phyloP scores from a whole-genome alignment of 1,140 invertebrate genomes.

The Panagrolaimus sp. region DNA sequence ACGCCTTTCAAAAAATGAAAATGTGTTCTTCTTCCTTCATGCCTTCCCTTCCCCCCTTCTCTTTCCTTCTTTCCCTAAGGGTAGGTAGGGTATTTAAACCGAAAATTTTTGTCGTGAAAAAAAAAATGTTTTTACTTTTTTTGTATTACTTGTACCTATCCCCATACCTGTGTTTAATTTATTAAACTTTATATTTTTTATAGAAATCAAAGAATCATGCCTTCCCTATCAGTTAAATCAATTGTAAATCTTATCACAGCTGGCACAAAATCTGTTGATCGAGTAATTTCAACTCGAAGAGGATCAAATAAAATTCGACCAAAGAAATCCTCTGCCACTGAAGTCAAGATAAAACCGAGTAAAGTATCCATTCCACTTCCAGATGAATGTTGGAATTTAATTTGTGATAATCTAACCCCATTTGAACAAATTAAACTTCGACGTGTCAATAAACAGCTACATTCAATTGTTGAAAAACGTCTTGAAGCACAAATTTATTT shows the following conservation, averaged over 20 bases:
- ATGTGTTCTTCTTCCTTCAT: no score
- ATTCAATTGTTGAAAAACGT: constrained; percentile 16
- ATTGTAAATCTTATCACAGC: not conserved
- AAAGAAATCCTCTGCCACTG: not conserved
- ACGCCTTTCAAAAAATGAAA: no score
- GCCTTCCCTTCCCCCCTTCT: no score
- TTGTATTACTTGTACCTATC: no score
- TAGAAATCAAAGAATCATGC: not conserved
- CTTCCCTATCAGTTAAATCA: constrained; percentile 4
- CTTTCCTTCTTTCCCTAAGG: no score
- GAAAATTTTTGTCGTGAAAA: no score
- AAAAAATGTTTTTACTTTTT: no score
- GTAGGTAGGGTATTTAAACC: no score
- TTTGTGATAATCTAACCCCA: constrained; percentile 19
- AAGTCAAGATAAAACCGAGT: not conserved
- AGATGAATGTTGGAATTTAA: constrained; percentile 4
- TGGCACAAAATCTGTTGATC: constrained; percentile 15
- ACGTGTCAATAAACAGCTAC: constrained; percentile 23
- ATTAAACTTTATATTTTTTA: no score
- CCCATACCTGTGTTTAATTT: no score
- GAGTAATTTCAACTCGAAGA: constrained; percentile 5
- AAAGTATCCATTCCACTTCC: not conserved
- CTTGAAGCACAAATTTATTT: constrained; percentile 23
- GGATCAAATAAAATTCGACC: constrained; percentile 5
- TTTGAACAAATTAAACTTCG: constrained; percentile 24